Evolutionary conservation across 2,797 vertebrate species (phyloP), one percentile per base, ranked within the genome.

Genomic region (Anabas testudineus): DNA sequence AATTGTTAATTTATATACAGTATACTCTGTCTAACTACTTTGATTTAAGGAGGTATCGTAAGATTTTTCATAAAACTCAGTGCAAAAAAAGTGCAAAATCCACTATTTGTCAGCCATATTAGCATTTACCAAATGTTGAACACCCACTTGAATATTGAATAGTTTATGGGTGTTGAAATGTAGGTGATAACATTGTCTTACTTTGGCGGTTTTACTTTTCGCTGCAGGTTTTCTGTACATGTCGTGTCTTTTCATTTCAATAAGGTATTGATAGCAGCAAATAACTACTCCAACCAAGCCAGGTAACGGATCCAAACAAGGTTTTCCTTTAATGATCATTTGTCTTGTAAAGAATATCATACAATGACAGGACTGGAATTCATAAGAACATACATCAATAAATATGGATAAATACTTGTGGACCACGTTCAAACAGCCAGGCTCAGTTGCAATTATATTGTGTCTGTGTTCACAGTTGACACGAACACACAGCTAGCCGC

Each of bases 381-480:
- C 82, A 92, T 93, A 91, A 91, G 88, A 93, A 94, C 90, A 91
- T 67, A 94, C 93, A 93, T 88, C 91, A 92, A 91, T 93, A 93
- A 93, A 93, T 93, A 93, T 85, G 82, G 85, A 89, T 91, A 89
- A 93, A 90, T 86, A 94, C 85, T 67, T 52, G 66, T 82, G 87
- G 91, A 85, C 84, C 85, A 84, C 56, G 79, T 87, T 90, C 89
- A 89, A 86, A 91, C 86, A 89, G 88, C 75, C n/a, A 52, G 28
- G 58, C 61, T 73, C 76, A 47, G 75, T 15, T 18, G 51, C 78
- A 83, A 67, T 54, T 62, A 28, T 19, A 28, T 52, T 58, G 56
- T 36, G 15, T 69, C 26, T 64, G 67, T 39, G 79, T 47, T 76
- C 47, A 47, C 47, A 56, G 62, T 43, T 10, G 43, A 49, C 60